Conservation (phyloP, 2,888 invertebrate species). For the Leptinotarsa tumamoca region DNA sequence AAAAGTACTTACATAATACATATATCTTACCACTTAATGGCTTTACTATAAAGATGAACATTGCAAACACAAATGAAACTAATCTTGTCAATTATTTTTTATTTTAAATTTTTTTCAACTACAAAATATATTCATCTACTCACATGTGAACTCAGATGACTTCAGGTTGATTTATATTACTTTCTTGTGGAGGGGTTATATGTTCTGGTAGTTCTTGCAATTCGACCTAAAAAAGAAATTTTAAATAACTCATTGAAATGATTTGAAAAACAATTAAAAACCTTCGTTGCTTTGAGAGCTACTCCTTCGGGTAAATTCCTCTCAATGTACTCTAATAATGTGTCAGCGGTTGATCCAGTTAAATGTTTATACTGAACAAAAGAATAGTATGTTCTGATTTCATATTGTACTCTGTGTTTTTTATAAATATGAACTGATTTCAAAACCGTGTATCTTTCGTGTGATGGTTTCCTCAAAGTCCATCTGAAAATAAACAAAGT, state of each 20-base stretch:
- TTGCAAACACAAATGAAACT: too few relatives aligned
- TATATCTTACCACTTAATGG: too few relatives aligned
- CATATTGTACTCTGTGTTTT: slow-evolving; percentile 96
- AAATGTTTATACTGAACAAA: slow-evolving; percentile 85
- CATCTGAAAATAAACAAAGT: slow-evolving; percentile 71
- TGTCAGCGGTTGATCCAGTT: slow-evolving; percentile 96
- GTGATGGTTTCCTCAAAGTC: slow-evolving; percentile 78
- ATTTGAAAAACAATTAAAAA: slow-evolving; percentile 56
- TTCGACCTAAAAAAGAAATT: slow-evolving; percentile 54
- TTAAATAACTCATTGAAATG: too few relatives aligned
- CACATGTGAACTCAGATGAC: too few relatives aligned
- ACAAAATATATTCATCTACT: too few relatives aligned
- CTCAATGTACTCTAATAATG: slow-evolving; percentile 95
- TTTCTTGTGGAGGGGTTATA: slow-evolving; percentile 39
- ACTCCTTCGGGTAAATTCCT: slow-evolving; percentile 98
- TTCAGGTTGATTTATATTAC: too few relatives aligned
- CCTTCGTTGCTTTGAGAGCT: slow-evolving; percentile 89
- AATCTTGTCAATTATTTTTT: too few relatives aligned
- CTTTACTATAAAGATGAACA: too few relatives aligned
- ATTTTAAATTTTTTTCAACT: too few relatives aligned
- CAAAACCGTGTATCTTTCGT: slow-evolving; percentile 83
- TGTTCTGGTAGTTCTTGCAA: slow-evolving; percentile 57
- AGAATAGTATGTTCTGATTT: slow-evolving; percentile 91
- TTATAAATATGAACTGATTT: slow-evolving; percentile 92
- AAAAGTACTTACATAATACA: too few relatives aligned